phyloP scores from a whole-genome alignment of 53 echinoderm and acorn worm species.

The Paracentrotus lividus region DNA sequence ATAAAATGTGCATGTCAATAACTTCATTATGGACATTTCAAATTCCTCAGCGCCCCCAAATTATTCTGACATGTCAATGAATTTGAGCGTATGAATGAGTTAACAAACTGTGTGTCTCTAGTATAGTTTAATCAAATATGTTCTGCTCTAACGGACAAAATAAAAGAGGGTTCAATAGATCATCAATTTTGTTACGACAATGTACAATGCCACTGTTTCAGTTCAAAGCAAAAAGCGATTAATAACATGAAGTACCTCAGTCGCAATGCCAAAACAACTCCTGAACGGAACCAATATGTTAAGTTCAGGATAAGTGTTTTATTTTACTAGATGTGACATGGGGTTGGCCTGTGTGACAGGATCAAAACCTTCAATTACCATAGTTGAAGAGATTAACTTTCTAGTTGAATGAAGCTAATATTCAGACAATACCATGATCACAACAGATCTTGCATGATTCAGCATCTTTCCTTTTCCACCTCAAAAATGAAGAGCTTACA shows the following conservation, averaged over 20 bases:
- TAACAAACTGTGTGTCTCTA: neutral
- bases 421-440: neutral
- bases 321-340: too few species aligned
- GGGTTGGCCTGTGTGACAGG: neutral
- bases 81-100: neutral
- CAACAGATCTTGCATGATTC: too few species aligned
- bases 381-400: neutral
- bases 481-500: too few species aligned
- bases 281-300: too few species aligned
- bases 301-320: too few species aligned
- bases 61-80: neutral
- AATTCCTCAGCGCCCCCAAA: neutral
- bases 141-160: neutral
- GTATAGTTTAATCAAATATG: neutral
- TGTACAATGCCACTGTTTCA: too few species aligned
- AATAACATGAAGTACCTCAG: too few species aligned
- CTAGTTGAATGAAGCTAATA: neutral
- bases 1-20: neutral
- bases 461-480: too few species aligned
- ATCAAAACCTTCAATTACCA: neutral
- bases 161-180: neutral
- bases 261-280: too few species aligned
- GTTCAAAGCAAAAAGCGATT: too few species aligned
- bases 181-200: neutral
- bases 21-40: neutral